Base-by-base conservation (phyloP, 2,113 vertebrate species). In the Scatophagus argus region DNA sequence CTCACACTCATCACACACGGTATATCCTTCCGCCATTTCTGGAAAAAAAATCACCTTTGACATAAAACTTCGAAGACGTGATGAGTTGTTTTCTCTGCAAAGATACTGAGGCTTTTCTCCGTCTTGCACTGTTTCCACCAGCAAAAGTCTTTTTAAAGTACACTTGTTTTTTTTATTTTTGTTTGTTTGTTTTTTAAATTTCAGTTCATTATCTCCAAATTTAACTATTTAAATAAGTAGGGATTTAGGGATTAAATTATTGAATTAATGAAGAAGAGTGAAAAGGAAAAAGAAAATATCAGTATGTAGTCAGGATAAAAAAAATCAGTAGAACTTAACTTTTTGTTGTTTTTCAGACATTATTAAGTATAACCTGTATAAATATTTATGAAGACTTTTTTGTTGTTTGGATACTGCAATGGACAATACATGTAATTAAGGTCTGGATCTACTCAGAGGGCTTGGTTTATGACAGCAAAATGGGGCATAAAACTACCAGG, bases 391-490 rank as follows among this genome's bases (percentile, higher is more conserved):
- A 69, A 77, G 59, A 65, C n/a, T 73, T 77, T 80, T 65, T 58
- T 21, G 34, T 86, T 74, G 46, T 83, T 80, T 77, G 29, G 68
- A 84, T 81, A 79, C 67, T 70, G 79, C 59, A 66, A 61, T 36
- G 25, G 41, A 79, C 49, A 62, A 66, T 16, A 79, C 58, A 19
- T 47, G 68, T 55, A n/a, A 58, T 75, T 38, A 67, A 63, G 16
- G 61, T 83, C 72, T 73, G 55, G 36, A 76, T 82, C 27, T 81
- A 87, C 47, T 85, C 68, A 79, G 81, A 88, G 85, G 79, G 72
- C 75, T 79, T 21, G 63, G 36, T 80, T 89, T 31, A 32, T 59
- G 46, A 54, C 21, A 49, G 61, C 71, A 85, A 17, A 72, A 31
- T 27, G 49, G 58, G 54, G 66, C 49, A 68, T 66, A 52, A 74